These are phyloP conservation scores for Mythimna ferrago DNA, from an alignment of 2,888 invertebrate genomes.

Conservation along the genomic window DNA sequence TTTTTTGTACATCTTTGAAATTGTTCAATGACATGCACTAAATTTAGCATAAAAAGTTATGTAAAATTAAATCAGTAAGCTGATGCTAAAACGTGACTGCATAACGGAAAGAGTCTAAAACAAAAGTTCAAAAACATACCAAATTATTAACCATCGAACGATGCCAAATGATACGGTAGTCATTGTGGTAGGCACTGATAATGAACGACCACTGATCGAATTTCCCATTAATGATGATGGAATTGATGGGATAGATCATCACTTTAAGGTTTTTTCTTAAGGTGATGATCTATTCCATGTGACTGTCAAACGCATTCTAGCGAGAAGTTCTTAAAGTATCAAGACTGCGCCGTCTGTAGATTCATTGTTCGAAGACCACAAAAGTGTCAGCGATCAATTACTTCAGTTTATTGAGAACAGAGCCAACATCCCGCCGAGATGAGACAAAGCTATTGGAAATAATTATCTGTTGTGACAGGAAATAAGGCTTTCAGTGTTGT, in stretches of 20 bases:
- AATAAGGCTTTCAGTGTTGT: constrained; percentile 42
- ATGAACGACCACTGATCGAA: not conserved
- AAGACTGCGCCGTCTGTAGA: constrained; percentile 46
- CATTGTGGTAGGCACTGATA: not conserved
- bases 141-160: no score
- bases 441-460: constrained; percentile 68
- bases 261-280: no score
- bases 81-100: no score
- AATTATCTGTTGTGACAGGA: constrained; percentile 59
- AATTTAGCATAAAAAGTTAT: no score
- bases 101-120: no score
- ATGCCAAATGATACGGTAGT: no score
- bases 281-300: no score
- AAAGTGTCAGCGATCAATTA: constrained; percentile 73
- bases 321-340: constrained; percentile 56
- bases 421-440: constrained; percentile 61
- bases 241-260: not conserved
- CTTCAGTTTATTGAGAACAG: constrained; percentile 73
- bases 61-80: no score
- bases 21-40: no score
- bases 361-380: constrained; percentile 68
- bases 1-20: no score
- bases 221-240: not conserved
- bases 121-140: no score
- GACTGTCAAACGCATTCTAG: not conserved